A percentile compares a stretch with the other conserved stretches of the same genome.
These are phyloP conservation scores for Anhinga anhinga DNA, from an alignment of 2,113 vertebrate species.

Conservation along the genomic window DNA sequence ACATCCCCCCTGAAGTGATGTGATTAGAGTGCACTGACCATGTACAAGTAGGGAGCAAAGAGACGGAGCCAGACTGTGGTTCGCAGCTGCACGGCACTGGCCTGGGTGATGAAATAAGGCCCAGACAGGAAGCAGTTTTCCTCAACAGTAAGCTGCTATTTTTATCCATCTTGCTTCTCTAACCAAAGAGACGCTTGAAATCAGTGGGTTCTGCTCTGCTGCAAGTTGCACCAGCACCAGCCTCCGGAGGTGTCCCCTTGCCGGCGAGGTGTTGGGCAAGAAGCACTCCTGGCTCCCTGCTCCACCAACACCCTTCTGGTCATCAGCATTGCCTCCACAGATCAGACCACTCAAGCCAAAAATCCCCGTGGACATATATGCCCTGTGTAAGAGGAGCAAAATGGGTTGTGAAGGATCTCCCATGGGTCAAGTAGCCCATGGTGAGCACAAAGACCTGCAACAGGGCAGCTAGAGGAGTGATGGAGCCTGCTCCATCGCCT, in stretches of 20 bases:
- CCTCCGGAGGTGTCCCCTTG: neutral
- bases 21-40: neutral
- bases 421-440: accelerated
- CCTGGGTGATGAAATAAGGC: slow-evolving; percentile 2
- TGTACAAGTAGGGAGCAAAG: neutral
- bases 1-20: neutral
- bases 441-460: neutral
- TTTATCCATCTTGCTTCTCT: slow-evolving; percentile 21
- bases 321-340: accelerated
- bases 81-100: neutral
- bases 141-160: slow-evolving; percentile 55
- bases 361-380: neutral
- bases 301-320: neutral
- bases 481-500: neutral
- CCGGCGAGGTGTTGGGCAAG: accelerated
- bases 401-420: neutral
- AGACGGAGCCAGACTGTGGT: neutral
- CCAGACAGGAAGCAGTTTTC: slow-evolving; percentile 43
- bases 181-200: neutral
- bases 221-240: accelerated
- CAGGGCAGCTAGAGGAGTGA: neutral
- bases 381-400: neutral
- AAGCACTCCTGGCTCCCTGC: neutral
- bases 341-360: neutral
- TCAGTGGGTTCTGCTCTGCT: neutral